Evolutionary conservation across 1,140 invertebrate genomes (phyloP), one percentile per base, ranked within the genome.

Genomic region (Tetragonula clypearis): DNA sequence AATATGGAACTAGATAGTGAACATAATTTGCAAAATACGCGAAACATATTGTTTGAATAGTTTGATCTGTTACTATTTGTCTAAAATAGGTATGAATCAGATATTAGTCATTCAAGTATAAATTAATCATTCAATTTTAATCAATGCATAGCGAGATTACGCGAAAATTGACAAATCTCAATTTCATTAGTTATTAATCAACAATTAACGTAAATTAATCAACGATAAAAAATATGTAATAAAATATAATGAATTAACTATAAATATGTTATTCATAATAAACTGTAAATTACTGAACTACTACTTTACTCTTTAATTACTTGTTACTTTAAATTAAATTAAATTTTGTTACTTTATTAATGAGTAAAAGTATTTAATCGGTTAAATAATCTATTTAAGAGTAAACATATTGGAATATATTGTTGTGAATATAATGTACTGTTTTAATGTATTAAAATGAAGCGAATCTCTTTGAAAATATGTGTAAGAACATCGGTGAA

Each of bases 151-250:
- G 15, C 0, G 1, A 8, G 56, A 75, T 21, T 11, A 35, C 55
- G 9, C 15, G 17, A 74, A 56, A 60, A 23, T 30, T 9, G 1
- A 53, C 14, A 21, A 23, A 76, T 2, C 12, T 11, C 12, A 74
- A 84, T 78, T 78, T 78, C 41, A 84, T 35, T n/a, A 0, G 2
- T 60, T 53, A 23, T 12, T 78, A 30, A 8, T 49, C 41, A 11
- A 1, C 30, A 83, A 69, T n/a, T 58, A 15, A 12, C 41, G 5
- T 30, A 60, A 30, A 83, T 49, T 83, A 83, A 83, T 58, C 2
- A 17, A 1, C 11, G 8, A 35, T 26, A n/a, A 35, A 17, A 35
- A 15, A 30, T 30, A 30, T 30, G 30, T 30, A 30, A 30, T 30
- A 15, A 68, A 1, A 9, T 2, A 0, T 58, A 11, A 49, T 17